A percentile compares a stretch with the other conserved stretches of the same genome.
Conservation (phyloP, 2,888 invertebrate species). For the Eumacrocentrus americanus region DNA sequence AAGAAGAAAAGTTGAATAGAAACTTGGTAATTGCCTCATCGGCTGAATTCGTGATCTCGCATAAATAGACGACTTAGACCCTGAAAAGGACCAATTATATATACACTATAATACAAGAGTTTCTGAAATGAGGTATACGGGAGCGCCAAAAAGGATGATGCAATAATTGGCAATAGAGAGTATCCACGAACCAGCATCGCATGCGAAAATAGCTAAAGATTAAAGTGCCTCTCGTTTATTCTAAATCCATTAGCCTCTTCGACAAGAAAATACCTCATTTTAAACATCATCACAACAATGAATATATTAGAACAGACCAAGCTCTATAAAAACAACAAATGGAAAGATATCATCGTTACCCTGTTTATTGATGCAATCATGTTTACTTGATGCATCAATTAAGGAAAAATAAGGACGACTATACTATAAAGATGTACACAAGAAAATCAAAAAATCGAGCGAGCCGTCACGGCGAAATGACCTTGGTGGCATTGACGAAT, state of each 20-base stretch:
- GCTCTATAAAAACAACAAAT: neutral
- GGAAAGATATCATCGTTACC: neutral
- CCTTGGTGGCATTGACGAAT: constrained; percentile 14
- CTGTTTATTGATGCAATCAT: neutral
- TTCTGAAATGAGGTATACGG: neutral
- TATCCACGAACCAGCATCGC: neutral
- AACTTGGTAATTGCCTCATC: constrained; percentile 2
- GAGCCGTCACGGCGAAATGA: neutral
- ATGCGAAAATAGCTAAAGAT: neutral
- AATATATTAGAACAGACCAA: neutral
- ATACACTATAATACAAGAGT: neutral
- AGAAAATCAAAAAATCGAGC: neutral
- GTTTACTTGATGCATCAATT: no score
- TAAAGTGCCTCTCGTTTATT: constrained; percentile 3
- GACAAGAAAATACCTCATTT: neutral
- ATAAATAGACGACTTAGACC: neutral
- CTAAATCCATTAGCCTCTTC: constrained; percentile 3
- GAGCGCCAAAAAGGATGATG: neutral
- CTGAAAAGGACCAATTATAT: constrained; percentile 1
- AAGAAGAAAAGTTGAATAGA: neutral
- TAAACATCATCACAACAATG: neutral
- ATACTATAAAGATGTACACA: neutral
- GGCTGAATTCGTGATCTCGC: neutral
- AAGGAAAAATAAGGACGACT: no score
- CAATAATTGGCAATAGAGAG: constrained; percentile 10